phyloP scores from a whole-genome alignment of 2,888 invertebrate genomes.

The Bibio marci region DNA sequence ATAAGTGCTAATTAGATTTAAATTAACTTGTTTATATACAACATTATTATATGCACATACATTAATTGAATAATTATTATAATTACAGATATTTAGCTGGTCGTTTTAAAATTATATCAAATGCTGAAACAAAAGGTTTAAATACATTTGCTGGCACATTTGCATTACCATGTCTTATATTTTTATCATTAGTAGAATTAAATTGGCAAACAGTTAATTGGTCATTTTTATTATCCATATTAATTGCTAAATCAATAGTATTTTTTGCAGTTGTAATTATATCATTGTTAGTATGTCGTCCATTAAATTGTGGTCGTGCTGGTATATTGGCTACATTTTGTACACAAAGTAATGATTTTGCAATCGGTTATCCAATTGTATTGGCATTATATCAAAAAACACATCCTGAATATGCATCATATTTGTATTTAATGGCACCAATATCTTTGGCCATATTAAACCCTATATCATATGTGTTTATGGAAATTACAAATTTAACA shows the following conservation, averaged over 20 bases:
- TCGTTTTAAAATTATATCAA: slow-evolving; percentile 61
- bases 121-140: slow-evolving; percentile 74
- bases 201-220: slow-evolving; percentile 76
- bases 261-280: slow-evolving; percentile 65
- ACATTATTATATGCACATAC: too few species aligned
- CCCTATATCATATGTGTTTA: slow-evolving; percentile 74
- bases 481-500: slow-evolving; percentile 53
- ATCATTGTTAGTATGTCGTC: slow-evolving; percentile 62
- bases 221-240: slow-evolving; percentile 72
- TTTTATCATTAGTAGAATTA: slow-evolving; percentile 70
- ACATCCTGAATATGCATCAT: slow-evolving; percentile 80
- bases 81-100: slow-evolving; percentile 64
- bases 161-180: slow-evolving; percentile 81
- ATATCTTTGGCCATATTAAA: slow-evolving; percentile 84
- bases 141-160: slow-evolving; percentile 88
- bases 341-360: slow-evolving; percentile 96
- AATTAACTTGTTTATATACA: too few species aligned
- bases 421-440: slow-evolving; percentile 85
- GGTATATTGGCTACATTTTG: slow-evolving; percentile 89
- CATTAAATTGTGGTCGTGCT: slow-evolving; percentile 65
- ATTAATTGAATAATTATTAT: too few species aligned
- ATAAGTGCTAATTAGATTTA: too few species aligned
- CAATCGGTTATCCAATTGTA: slow-evolving; percentile 88
- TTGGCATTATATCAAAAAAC: slow-evolving; percentile 66
- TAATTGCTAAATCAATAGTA: slow-evolving; percentile 69